phyloP scores from a whole-genome alignment of 2,888 invertebrate species.

The Subacronicta megacephala region DNA sequence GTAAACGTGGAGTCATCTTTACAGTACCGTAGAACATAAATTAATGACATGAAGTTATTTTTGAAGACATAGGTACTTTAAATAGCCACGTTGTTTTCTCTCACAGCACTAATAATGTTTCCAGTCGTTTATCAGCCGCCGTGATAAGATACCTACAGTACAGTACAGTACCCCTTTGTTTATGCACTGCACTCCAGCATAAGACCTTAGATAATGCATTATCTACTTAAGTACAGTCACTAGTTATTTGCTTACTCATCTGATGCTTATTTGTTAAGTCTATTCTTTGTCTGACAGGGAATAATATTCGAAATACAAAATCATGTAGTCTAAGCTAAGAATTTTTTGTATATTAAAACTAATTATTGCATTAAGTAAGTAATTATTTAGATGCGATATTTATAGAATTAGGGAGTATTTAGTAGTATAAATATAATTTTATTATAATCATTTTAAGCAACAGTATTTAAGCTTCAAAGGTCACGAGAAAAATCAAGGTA shows the following conservation, averaged over 20 bases:
- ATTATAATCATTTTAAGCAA: constrained; percentile 21
- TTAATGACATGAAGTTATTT: constrained; percentile 54
- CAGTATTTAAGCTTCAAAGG: constrained; percentile 40
- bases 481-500: constrained; percentile 47
- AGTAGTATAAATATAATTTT: too few relatives aligned
- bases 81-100: constrained; percentile 69
- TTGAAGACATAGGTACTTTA: constrained; percentile 55
- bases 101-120: constrained; percentile 76
- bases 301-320: too few relatives aligned
- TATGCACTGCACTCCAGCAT: constrained; percentile 78
- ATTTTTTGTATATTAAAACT: too few relatives aligned
- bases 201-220: constrained; percentile 81
- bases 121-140: constrained; percentile 74
- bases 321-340: too few relatives aligned
- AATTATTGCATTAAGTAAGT: too few relatives aligned
- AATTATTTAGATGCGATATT: too few relatives aligned
- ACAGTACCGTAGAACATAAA: constrained; percentile 54
- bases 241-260: constrained; percentile 76
- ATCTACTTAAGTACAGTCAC: constrained; percentile 73
- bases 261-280: constrained; percentile 55
- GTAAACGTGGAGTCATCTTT: constrained; percentile 26
- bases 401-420: too few relatives aligned
- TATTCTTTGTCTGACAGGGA: constrained; percentile 68
- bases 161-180: constrained; percentile 82
- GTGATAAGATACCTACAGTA: constrained; percentile 77